These are phyloP conservation scores for Remorina albescens DNA, from an alignment of 2,797 vertebrate genomes.

Conservation along the genomic window DNA sequence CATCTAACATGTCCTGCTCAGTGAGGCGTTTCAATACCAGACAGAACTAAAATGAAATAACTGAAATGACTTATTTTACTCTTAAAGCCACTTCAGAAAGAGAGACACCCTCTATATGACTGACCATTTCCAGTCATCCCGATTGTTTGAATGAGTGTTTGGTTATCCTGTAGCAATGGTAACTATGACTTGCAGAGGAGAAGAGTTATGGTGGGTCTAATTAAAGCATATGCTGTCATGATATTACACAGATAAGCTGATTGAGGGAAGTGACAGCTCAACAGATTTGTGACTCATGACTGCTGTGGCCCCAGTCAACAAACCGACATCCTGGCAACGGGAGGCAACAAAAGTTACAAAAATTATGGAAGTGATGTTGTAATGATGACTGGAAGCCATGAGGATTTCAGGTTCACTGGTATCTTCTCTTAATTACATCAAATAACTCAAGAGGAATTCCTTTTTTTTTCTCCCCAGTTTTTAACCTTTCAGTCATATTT, in stretches of 20 bases:
- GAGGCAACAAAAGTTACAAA: constrained; percentile 26
- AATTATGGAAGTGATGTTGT: not conserved
- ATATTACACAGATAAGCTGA: constrained; percentile 4
- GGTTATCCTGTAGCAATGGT: constrained; percentile 15
- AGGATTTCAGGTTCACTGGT: not conserved
- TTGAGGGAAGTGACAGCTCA: constrained; percentile 25
- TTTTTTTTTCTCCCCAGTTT: too few relatives aligned
- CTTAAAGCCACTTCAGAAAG: not conserved
- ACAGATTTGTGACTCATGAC: constrained; percentile 19
- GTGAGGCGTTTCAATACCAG: not conserved
- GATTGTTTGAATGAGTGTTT: not conserved
- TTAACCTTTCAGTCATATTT: not conserved
- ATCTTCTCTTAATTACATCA: not conserved
- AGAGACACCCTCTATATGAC: not conserved
- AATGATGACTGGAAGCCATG: not conserved
- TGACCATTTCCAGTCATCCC: constrained; percentile 16
- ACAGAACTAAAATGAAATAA: not conserved
- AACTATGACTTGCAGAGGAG: constrained; percentile 4
- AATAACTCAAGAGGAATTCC: not conserved
- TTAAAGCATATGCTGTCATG: constrained; percentile 13
- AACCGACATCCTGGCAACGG: constrained; percentile 8
- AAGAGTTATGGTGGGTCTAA: constrained; percentile 21
- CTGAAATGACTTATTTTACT: not conserved
- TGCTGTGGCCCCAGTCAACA: constrained; percentile 18
- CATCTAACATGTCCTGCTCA: not conserved